These are phyloP conservation scores for Lasioglossum figueresi DNA, from an alignment of 2,888 invertebrate genomes.

Conservation along the genomic window DNA sequence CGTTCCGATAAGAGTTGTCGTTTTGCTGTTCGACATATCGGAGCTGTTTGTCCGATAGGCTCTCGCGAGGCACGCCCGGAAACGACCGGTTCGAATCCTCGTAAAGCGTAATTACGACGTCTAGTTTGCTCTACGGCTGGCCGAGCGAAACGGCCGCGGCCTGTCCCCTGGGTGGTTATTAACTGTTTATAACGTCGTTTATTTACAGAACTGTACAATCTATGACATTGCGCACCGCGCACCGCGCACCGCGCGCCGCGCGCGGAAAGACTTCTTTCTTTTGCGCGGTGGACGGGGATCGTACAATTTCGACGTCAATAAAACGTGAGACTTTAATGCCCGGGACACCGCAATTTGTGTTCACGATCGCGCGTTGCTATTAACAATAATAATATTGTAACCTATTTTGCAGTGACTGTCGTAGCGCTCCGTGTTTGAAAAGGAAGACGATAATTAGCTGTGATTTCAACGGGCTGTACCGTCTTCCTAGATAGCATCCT, in stretches of 20 bases:
- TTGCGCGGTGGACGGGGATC: neutral
- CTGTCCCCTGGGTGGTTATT: conserved; percentile 40
- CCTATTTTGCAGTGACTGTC: conserved; percentile 3
- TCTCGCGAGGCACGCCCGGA: conserved; percentile 14
- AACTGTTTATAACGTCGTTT: conserved; percentile 32
- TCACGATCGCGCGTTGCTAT: conserved; percentile 2
- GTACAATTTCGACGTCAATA: conserved; percentile 16
- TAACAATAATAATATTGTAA: conserved; percentile 36
- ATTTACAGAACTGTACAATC: conserved; percentile 23
- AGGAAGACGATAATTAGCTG: neutral
- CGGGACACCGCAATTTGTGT: conserved; percentile 20
- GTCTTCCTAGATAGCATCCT: neutral
- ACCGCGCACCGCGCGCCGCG: no score
- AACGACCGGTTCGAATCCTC: conserved; percentile 20
- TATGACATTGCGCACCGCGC: conserved; percentile 7
- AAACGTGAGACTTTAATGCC: conserved; percentile 17
- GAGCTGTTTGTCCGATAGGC: conserved; percentile 22
- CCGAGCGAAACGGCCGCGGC: neutral
- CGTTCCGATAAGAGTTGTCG: conserved; percentile 2
- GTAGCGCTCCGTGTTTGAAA: neutral
- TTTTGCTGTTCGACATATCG: conserved; percentile 9
- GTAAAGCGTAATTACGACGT: conserved; percentile 49
- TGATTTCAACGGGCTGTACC: neutral
- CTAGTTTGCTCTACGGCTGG: conserved; percentile 33
- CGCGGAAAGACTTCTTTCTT: neutral